These are phyloP conservation scores for Drosophila anomalipes DNA, from an alignment of 2,888 invertebrate genomes.

Conservation along the genomic window DNA sequence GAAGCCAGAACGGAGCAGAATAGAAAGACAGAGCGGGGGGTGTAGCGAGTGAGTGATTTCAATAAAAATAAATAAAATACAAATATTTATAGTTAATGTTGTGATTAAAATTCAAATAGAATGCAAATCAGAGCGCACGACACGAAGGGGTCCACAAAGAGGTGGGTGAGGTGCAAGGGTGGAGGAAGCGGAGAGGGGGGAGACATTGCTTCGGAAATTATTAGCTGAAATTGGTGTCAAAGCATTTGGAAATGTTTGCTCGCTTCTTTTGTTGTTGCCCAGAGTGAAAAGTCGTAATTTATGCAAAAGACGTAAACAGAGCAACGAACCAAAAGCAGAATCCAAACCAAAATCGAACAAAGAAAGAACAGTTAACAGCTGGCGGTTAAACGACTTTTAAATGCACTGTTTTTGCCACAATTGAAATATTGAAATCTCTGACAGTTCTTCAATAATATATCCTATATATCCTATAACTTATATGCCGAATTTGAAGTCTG, in stretches of 20 bases:
- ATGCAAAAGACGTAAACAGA: conserved; percentile 75
- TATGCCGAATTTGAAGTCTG: background rate
- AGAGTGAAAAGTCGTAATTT: conserved; percentile 67
- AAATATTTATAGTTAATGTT: conserved; percentile 74
- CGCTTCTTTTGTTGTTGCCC: conserved; percentile 13
- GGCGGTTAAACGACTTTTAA: background rate
- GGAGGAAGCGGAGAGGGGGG: background rate
- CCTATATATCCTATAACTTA: background rate
- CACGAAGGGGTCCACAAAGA: conserved; percentile 30
- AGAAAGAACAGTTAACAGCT: conserved; percentile 13
- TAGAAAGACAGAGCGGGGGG: background rate
- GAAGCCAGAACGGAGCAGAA: conserved; percentile 12
- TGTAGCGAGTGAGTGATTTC: conserved; percentile 11
- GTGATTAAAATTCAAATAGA: conserved; percentile 78
- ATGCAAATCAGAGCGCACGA: conserved; percentile 72
- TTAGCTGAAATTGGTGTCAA: conserved; percentile 78
- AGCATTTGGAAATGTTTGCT: conserved; percentile 62
- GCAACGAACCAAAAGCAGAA: conserved; percentile 64
- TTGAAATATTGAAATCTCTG: background rate
- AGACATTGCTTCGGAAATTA: conserved; percentile 63
- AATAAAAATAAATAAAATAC: conserved; percentile 59
- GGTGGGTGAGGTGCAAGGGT: background rate
- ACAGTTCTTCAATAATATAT: background rate
- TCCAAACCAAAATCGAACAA: conserved; percentile 16
- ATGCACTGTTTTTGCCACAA: conserved; percentile 9